Percentiles rank a stretch among this genome's conserved stretches.
Evolutionary conservation across 2,113 vertebrate genomes (phyloP).

Genomic region (Guaruba guarouba): DNA sequence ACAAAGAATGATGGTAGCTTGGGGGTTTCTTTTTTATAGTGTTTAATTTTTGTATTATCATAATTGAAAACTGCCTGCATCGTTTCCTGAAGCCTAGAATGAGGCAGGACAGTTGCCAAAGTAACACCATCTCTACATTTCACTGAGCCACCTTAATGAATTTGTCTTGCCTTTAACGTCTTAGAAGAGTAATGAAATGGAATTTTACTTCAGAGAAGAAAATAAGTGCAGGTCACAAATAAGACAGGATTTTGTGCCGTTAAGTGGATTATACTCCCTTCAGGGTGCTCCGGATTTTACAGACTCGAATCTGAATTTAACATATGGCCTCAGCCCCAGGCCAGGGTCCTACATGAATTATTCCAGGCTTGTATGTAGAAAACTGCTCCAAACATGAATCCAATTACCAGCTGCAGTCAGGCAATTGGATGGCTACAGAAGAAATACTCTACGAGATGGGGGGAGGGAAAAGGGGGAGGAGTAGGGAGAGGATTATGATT

Average conservation of each 20-base stretch:
- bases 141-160: neutral
- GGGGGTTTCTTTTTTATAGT: neutral
- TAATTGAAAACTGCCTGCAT: slow-evolving; percentile 35
- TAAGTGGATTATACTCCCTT: slow-evolving; percentile 51
- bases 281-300: slow-evolving; percentile 49
- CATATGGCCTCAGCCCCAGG: slow-evolving; percentile 74
- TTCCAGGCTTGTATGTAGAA: slow-evolving; percentile 63
- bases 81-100: neutral
- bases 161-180: neutral
- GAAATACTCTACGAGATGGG: slow-evolving; percentile 67
- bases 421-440: slow-evolving; percentile 69
- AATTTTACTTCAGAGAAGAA: slow-evolving; percentile 17
- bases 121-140: neutral
- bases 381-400: slow-evolving; percentile 75
- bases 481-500: slow-evolving; percentile 69
- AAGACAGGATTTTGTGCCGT: slow-evolving; percentile 49
- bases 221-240: slow-evolving; percentile 19
- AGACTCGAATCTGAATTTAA: slow-evolving; percentile 70
- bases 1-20: neutral
- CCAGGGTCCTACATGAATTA: slow-evolving; percentile 72
- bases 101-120: neutral
- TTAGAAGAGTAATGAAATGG: neutral
- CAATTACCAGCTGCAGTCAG: slow-evolving; percentile 77
- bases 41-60: slow-evolving; percentile 42
- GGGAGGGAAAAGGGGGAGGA: slow-evolving; percentile 17